Conservation (phyloP, 1,140 invertebrate genomes). For the Cyclina sinensis region DNA sequence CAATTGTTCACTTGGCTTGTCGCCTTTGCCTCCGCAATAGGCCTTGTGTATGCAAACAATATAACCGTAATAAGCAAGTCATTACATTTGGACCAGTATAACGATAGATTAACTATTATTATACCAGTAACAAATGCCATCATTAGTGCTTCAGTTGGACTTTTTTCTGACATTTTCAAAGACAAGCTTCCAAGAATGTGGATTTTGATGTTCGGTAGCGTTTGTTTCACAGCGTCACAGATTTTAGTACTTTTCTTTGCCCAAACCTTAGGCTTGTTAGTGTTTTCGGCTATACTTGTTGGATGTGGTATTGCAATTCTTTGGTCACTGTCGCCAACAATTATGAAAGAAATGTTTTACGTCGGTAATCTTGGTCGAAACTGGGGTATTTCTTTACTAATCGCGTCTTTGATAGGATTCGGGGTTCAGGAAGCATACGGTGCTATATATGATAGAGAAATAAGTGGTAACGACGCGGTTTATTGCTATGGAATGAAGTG, state of each 20-base stretch:
- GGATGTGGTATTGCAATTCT: constrained; percentile 50
- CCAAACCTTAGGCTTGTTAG: not conserved
- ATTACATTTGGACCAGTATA: constrained; percentile 52
- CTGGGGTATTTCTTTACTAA: constrained; percentile 54
- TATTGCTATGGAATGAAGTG: constrained; percentile 60
- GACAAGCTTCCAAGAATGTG: constrained; percentile 67
- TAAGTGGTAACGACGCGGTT: not conserved
- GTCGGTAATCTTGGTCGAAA: constrained; percentile 65
- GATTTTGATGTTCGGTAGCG: constrained; percentile 63
- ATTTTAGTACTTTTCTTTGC: constrained; percentile 55
- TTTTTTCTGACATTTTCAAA: constrained; percentile 69
- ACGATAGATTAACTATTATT: constrained; percentile 56
- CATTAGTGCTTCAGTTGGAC: constrained; percentile 56
- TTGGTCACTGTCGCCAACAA: constrained; percentile 55
- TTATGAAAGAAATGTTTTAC: constrained; percentile 65
- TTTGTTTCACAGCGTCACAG: constrained; percentile 40
- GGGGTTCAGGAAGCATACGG: constrained; percentile 53
- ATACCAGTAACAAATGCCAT: constrained; percentile 65
- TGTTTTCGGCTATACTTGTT: constrained; percentile 47
- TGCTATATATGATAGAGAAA: constrained; percentile 42
- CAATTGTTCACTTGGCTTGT: constrained; percentile 67
- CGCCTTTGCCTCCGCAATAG: constrained; percentile 61
- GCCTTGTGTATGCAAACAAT: constrained; percentile 67
- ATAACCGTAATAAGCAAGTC: constrained; percentile 65
- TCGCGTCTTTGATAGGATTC: constrained; percentile 42